Evolutionary conservation across 2,888 invertebrate genomes (phyloP), one percentile per base, ranked within the genome.

Genomic region (Ectropis crepuscularia): DNA sequence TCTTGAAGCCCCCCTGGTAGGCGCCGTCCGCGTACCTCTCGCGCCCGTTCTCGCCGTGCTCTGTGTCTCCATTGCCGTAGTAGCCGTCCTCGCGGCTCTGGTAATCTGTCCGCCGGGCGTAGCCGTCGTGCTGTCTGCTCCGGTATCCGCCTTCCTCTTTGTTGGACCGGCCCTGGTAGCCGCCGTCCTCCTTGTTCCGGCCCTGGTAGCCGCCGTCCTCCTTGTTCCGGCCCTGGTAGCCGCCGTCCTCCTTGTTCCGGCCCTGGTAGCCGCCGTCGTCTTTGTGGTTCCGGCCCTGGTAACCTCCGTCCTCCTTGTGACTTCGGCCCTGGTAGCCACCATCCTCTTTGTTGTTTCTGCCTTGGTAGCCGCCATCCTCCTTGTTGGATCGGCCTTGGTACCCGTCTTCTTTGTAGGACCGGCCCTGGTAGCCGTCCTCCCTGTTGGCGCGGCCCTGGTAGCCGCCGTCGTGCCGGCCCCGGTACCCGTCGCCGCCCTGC

Each of bases 1-100:
- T 84, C 77, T 93, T 93, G 81, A 93, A 94, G n/a, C 94, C 94
- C 64, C 94, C 94, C 54, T 92, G 85, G 76, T 93, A 94, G 68
- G 87, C 79, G 71, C 87, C 90, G 63, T 83, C 85, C 46, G 86
- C 88, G 77, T 94, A 94, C 43, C 93, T 80, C 93, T 80, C 93
- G 92, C 6, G 93, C 88, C 93, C 88, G 37, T 81, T 9, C 9
- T 10, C 41, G 10, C 84, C 5, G 85, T 41, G 9, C 5, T 41
- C 41, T 7, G 16, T 78, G 69, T 90, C 90, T 5, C 91, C 91
- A 68, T 91, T 90, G 10, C 90, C 89, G 67, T 90, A 89, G 72
- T 89, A 89, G 2, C 78, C 79, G 61, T 90, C 89, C 50, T 84
- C 85, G 42, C 88, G 80, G 68, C 67, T 81, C 68, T 85, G 84